Base-by-base conservation (phyloP, 2,113 vertebrate species). In the Dinomys branickii region DNA sequence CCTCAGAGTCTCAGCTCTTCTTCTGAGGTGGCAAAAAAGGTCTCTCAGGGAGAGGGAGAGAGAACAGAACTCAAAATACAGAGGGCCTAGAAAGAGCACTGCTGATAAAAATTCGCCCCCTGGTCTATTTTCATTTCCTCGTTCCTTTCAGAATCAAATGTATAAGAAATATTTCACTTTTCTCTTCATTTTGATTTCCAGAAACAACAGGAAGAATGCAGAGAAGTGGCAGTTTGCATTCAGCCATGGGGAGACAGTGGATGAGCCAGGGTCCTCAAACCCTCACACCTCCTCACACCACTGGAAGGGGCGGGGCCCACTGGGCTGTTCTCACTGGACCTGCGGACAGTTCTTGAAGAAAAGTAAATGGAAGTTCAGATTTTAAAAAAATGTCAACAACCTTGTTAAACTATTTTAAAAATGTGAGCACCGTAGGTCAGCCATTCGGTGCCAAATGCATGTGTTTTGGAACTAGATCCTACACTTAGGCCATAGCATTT, bases 91-190 rank as follows among this genome's bases (percentile, higher is more conserved):
- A 52, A 47, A 44, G 28, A 19, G 28, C 19, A 10, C 26, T 47
- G 10, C 9, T 10, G 38, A 35, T 78, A 3, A 92, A 93, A 84
- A 56, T 35, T 33, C 65, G 56, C 41, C 4, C n/a, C 63, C 38
- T 73, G 78, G 56, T 10, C 44, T 83, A 47, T 59, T 92, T 83
- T 47, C 14, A 50, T n/a, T 86, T 84, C 30, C 41, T 71, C 47
- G n/a, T 52, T 97, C 87, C 92, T 85, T 73, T 80, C 44, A 94
- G 41, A 94, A n/a, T 38, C 58, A 83, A 84, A 93, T 24, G 86
- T 61, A 12, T 22, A 78, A 54, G 73, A 91, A 85, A 50, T 16
- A 56, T 22, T 82, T 95, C 16, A 56, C 19, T 93, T 88, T 83
- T 59, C 28, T 86, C 11, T 88, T 77, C 54, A 50, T 5, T 93